Conservation (phyloP, 1,140 invertebrate species). For the Papilio helenus region DNA sequence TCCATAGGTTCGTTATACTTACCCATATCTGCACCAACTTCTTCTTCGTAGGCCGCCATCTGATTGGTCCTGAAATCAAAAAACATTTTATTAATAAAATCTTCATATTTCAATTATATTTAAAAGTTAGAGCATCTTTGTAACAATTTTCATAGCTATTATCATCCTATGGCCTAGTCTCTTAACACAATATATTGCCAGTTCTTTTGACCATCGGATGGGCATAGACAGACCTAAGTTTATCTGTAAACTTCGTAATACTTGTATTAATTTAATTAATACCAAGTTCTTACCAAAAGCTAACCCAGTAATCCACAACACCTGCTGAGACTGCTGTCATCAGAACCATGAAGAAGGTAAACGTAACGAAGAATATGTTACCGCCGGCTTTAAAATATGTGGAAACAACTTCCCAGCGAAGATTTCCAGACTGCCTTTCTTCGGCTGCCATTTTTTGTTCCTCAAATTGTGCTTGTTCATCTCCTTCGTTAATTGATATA, state of each 20-base stretch:
- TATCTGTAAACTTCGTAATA: too few relatives aligned
- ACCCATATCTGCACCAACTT: constrained; percentile 56
- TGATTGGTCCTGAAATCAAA: constrained; percentile 79
- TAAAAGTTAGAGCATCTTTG: too few relatives aligned
- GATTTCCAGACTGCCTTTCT: constrained; percentile 84
- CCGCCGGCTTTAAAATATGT: constrained; percentile 83
- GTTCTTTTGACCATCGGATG: too few relatives aligned
- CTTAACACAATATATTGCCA: too few relatives aligned
- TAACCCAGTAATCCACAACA: constrained; percentile 88
- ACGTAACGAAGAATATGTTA: constrained; percentile 70
- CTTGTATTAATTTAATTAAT: background rate
- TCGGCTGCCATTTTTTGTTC: constrained; percentile 71
- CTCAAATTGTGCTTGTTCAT: constrained; percentile 77
- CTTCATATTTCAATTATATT: background rate
- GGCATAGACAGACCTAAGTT: too few relatives aligned
- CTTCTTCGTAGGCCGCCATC: constrained; percentile 77
- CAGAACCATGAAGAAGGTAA: constrained; percentile 76
- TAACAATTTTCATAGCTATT: too few relatives aligned
- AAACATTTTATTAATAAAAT: constrained; percentile 9
- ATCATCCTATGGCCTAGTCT: too few relatives aligned
- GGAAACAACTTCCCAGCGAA: constrained; percentile 83
- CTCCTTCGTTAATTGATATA: constrained; percentile 62
- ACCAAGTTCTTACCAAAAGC: constrained; percentile 84
- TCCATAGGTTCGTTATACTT: constrained; percentile 31
- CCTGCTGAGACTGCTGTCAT: constrained; percentile 81